Percentiles rank a stretch among this genome's conserved stretches.
These are phyloP conservation scores for Lepisosteus osseus DNA, from an alignment of 2,113 vertebrate genomes.

Conservation along the genomic window DNA sequence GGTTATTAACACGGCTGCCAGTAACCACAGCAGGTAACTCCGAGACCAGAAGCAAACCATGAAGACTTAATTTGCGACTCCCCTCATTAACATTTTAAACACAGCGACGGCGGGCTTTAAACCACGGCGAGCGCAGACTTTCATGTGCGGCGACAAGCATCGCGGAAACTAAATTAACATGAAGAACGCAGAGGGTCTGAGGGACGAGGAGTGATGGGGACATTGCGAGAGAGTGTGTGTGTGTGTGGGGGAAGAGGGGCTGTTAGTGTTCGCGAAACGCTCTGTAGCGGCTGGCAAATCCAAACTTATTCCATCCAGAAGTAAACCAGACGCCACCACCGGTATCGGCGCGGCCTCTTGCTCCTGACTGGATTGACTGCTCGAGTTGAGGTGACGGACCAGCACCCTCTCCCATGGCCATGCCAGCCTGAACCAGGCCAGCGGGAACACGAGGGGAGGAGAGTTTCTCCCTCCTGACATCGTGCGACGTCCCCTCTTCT, in stretches of 20 bases:
- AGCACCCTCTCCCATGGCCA: too few relatives aligned
- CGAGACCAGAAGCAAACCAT: background rate
- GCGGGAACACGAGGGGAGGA: too few relatives aligned
- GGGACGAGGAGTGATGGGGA: slow-evolving; percentile 5
- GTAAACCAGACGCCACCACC: too few relatives aligned
- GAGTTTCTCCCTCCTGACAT: too few relatives aligned
- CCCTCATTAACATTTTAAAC: slow-evolving; percentile 31
- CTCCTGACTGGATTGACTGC: too few relatives aligned
- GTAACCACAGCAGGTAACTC: background rate
- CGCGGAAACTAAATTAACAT: slow-evolving; percentile 60
- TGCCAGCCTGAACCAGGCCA: too few relatives aligned
- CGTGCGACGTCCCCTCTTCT: too few relatives aligned
- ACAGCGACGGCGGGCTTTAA: slow-evolving; percentile 12
- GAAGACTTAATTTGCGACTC: slow-evolving; percentile 22
- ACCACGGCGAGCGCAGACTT: slow-evolving; percentile 6
- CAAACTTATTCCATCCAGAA: too few relatives aligned
- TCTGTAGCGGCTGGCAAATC: too few relatives aligned
- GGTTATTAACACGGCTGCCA: background rate
- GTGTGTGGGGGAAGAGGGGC: background rate
- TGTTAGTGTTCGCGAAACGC: background rate
- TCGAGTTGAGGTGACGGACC: too few relatives aligned
- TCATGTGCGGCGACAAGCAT: slow-evolving; percentile 59
- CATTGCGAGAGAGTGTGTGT: background rate
- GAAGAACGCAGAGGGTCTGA: slow-evolving; percentile 54
- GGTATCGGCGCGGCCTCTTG: too few relatives aligned